A percentile compares a stretch with the other conserved stretches of the same genome.
These are phyloP conservation scores for Chouioia cunea DNA, from an alignment of 2,888 invertebrate species.

Conservation along the genomic window DNA sequence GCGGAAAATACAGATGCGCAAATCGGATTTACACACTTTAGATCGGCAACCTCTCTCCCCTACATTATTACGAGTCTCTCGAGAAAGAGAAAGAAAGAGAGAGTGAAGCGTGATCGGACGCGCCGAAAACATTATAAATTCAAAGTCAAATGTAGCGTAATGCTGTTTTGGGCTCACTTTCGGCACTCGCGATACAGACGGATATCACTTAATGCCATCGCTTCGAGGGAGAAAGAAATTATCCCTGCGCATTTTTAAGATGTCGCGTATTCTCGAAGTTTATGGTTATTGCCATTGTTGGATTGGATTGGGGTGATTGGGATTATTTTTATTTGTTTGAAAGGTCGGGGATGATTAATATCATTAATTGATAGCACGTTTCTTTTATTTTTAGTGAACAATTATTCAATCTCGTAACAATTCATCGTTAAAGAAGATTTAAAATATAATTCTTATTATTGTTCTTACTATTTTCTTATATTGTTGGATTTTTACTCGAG, in stretches of 20 bases:
- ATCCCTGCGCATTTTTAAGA: slow-evolving; percentile 27
- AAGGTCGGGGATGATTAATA: neutral
- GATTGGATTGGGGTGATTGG: slow-evolving; percentile 6
- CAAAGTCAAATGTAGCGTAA: slow-evolving; percentile 67
- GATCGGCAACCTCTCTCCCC: slow-evolving; percentile 5
- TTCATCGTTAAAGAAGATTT: too few species aligned
- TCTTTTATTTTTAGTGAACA: too few species aligned
- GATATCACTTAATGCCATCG: slow-evolving; percentile 64
- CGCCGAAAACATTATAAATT: slow-evolving; percentile 64
- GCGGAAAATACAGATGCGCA: slow-evolving; percentile 30
- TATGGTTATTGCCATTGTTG: slow-evolving; percentile 37
- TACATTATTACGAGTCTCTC: slow-evolving; percentile 37
- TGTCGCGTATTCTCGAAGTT: slow-evolving; percentile 10
- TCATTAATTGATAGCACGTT: too few species aligned
- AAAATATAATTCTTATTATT: too few species aligned
- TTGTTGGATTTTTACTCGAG: too few species aligned
- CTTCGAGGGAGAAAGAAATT: slow-evolving; percentile 28
- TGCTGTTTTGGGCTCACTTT: slow-evolving; percentile 56
- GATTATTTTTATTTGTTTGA: neutral
- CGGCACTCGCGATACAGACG: slow-evolving; percentile 36
- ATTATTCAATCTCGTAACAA: too few species aligned
- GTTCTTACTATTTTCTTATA: too few species aligned
- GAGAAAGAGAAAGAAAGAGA: too few species aligned
- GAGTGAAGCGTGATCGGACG: slow-evolving; percentile 5
- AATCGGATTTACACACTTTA: slow-evolving; percentile 46